These are phyloP conservation scores for Cacatua alba DNA, from an alignment of 2,113 vertebrate genomes.

Conservation along the genomic window DNA sequence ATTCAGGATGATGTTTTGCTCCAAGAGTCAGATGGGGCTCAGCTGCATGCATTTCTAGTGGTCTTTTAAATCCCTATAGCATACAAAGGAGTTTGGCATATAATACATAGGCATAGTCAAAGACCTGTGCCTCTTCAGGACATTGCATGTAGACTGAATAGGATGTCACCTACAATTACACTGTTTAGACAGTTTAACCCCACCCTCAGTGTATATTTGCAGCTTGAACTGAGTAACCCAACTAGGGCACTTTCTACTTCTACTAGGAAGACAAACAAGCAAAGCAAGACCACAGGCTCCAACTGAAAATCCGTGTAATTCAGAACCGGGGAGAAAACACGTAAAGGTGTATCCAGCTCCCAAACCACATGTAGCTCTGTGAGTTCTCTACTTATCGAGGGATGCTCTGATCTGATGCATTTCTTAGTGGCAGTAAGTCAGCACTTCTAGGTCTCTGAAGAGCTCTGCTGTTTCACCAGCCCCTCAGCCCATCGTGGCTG, in stretches of 20 bases:
- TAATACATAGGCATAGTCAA: background rate
- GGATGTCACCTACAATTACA: background rate
- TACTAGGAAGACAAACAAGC: background rate
- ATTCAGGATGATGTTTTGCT: background rate
- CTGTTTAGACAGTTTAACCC: background rate
- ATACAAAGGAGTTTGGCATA: background rate
- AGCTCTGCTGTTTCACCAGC: background rate
- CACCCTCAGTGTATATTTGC: background rate
- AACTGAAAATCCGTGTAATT: background rate
- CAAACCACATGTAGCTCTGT: background rate
- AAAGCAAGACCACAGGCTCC: background rate
- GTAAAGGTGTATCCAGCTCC: background rate
- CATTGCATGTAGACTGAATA: background rate
- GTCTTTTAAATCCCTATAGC: background rate
- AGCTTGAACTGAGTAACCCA: background rate
- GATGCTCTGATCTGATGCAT: background rate
- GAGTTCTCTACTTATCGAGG: background rate
- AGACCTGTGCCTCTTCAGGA: background rate
- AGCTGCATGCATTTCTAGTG: background rate
- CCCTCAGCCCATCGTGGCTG: background rate
- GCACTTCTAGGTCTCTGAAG: background rate
- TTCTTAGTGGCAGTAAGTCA: background rate
- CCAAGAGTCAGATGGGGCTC: background rate
- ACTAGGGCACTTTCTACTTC: background rate
- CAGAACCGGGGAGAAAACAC: background rate